These are phyloP conservation scores for Numenius arquata DNA, from an alignment of 2,113 vertebrate genomes.

Conservation along the genomic window DNA sequence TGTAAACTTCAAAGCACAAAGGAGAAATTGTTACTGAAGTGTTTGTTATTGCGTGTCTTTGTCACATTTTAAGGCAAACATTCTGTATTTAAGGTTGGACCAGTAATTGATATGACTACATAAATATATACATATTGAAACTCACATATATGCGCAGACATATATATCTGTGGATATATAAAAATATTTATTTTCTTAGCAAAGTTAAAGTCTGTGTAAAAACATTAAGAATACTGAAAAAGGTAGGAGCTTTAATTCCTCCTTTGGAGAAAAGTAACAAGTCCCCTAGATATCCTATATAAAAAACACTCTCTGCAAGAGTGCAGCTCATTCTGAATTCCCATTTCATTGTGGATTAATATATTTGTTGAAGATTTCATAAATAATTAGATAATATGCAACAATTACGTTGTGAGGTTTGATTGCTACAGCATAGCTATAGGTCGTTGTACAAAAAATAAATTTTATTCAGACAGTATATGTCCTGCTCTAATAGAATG, in stretches of 20 bases:
- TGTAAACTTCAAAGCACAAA: background rate
- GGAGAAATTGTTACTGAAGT: background rate
- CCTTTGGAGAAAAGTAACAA: slow-evolving; percentile 54
- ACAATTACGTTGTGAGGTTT: background rate
- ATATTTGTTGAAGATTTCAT: background rate
- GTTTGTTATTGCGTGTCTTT: background rate
- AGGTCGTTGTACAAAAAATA: background rate
- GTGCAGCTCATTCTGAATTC: background rate
- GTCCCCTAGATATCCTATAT: background rate
- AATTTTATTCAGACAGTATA: background rate
- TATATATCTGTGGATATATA: slow-evolving; percentile 4
- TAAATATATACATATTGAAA: background rate
- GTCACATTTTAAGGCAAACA: background rate
- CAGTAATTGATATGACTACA: background rate
- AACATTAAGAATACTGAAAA: slow-evolving; percentile 31
- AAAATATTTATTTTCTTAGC: slow-evolving; percentile 47
- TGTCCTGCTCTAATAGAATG: background rate
- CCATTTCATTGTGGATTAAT: background rate
- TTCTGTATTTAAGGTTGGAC: background rate
- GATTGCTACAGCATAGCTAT: background rate
- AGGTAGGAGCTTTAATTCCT: slow-evolving; percentile 22
- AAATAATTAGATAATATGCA: background rate
- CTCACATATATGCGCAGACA: background rate
- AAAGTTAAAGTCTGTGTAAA: slow-evolving; percentile 43
- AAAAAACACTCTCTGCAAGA: background rate